Evolutionary conservation across 2,797 vertebrate genomes (phyloP), one percentile per base, ranked within the genome.

Genomic region (Halcyon chelicuti): DNA sequence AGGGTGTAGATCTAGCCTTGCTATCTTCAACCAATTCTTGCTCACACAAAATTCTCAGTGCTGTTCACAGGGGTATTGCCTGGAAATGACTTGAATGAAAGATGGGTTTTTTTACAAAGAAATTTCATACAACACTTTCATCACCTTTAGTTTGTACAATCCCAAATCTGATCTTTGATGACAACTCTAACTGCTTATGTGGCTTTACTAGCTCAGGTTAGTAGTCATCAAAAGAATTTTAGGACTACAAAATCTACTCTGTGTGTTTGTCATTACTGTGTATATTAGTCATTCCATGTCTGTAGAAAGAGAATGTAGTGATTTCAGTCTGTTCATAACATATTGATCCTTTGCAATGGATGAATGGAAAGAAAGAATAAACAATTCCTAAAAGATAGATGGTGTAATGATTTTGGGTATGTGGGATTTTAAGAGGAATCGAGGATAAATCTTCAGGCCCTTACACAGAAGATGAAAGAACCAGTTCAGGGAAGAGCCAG

Each of bases 91-190:
- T 82, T 71, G 71, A 96, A 70, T 90, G 93, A 97, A 95, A 94
- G 93, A 88, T 3, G 4, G 29, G 21, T 4, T 35, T 37, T 85
- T 89, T 81, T 66, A 46, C 51, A 88, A 58, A 57, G 51, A 70
- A 76, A 46, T 62, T 74, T 90, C 62, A 61, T 63, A 40, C 29
- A 72, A 37, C 44, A 67, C 5, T 95, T 93, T 95, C 91, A 94
- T 93, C 90, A 92, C 79, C 70, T 90, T 84, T 88, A 88, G 63
- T 94, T 89, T 91, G 40, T 89, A 82, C 93, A 91, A 33, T 61
- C 61, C 71, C 63, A 61, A 12, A 73, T 86, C 71, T 84, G 91
- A 73, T 76, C 85, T 95, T 90, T 82, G 86, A 85, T 79, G 77
- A 95, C 70, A 95, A 94, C 62, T 74, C 40, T 60, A 96, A 95